Base-by-base conservation (phyloP, 2,888 invertebrate genomes). In the Lysandra coridon region DNA sequence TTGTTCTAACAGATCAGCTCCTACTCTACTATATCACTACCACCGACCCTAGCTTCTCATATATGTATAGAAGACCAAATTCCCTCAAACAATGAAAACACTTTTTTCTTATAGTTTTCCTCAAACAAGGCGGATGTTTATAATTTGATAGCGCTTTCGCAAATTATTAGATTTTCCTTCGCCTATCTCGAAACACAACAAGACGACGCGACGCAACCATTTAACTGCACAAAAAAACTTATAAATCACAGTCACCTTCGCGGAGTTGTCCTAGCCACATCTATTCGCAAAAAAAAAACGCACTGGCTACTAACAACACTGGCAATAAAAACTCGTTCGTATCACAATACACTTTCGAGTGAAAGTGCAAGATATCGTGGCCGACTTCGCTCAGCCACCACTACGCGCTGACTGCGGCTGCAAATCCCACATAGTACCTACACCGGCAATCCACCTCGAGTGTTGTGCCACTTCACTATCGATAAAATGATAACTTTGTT, bases 321-420 rank as follows among this genome's bases (percentile, higher is more conserved):
- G 57, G 17, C 57, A 57, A 17, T 57, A 57, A 33, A 57, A 53
- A 76, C 44, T 76, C 33, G 53, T 60, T 79, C 78, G 78, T 64
- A 80, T 76, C 78, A 64, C 76, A 60, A 75, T 64, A 76, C 78
- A 79, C 80, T 83, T 75, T 78, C 75, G 23, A 80, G 64, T 80
- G 79, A 79, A 79, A 79, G 79, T 75, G 30, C 10, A 23, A 44
- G 79, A 44, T 75, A 37, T 80, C 77, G n/a, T 83, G 84, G 81
- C 83, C 79, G 81, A 40, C 69, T 82, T 83, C 83, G 80, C 80
- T 83, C 82, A 82, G 82, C 82, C 83, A 83, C 85, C 83, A 82
- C 80, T 82, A 85, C 83, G 82, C 83, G 85, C 81, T 82, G 81
- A 79, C 69, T 78, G 78, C 80, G 81, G 81, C 80, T 80, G 78